A percentile compares a stretch with the other conserved stretches of the same genome.
Conservation (phyloP, 2,113 vertebrate genomes). For the Himantopus leucocephalus region DNA sequence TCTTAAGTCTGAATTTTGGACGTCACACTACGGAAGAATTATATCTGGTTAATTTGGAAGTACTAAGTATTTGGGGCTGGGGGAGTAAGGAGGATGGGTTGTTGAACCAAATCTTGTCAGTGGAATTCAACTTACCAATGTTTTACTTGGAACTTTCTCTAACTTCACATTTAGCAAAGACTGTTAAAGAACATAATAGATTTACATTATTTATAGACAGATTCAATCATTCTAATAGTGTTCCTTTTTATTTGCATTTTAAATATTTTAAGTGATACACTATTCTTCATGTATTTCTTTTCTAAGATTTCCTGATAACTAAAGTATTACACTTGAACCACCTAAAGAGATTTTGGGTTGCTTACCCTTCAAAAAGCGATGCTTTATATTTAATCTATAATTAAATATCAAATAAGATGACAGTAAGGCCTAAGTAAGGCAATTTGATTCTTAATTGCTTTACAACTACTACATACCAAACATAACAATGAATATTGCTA, state of each 20-base stretch:
- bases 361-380: not conserved
- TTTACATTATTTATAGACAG: not conserved
- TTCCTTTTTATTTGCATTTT: not conserved
- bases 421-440: not conserved
- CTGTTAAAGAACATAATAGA: not conserved
- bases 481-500: not conserved
- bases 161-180: not conserved
- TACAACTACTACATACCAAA: not conserved
- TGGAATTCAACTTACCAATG: not conserved
- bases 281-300: not conserved
- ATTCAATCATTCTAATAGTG: not conserved
- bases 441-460: not conserved
- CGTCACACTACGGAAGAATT: not conserved
- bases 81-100: not conserved
- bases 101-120: not conserved
- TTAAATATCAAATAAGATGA: not conserved
- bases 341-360: not conserved
- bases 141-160: not conserved
- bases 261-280: fast-evolving
- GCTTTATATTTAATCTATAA: not conserved
- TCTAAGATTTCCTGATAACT: not conserved
- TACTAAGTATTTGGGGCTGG: not conserved
- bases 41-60: not conserved
- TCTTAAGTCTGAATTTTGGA: not conserved
- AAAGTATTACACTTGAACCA: not conserved